Base-by-base conservation (phyloP, 2,113 vertebrate genomes). In the Hymenochirus boettgeri region DNA sequence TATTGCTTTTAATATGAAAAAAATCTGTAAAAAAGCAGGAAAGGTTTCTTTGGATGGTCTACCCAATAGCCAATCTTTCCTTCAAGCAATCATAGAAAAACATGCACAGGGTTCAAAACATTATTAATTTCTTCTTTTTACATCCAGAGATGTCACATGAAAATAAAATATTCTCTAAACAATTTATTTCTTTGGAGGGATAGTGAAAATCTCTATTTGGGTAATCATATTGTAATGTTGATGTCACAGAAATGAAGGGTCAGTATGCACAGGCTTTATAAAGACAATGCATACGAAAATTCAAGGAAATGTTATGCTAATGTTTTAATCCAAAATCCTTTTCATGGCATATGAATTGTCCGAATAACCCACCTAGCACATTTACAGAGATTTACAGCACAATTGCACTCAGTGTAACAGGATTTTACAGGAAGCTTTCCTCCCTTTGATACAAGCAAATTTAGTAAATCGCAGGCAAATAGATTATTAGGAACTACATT, bases 81-180 rank as follows among this genome's bases (percentile, higher is more conserved):
- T 57, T 64, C 55, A 63, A 39, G 61, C 48, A 72, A 42, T 70
- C 42, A 74, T 74, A 77, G n/a, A 72, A 81, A 86, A 86, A 77
- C 72, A 84, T 78, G 73, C 70, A 74, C 77, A 71, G 72, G 17
- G 57, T 87, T 89, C 84, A 80, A 93, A 90, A 92, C 62, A 79
- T 67, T 75, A 75, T 93, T 90, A 88, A 91, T 89, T 86, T 53
- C 73, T 67, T 71, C 73, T 80, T 85, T 84, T 18, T 86, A 93
- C 85, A 95, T 83, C 67, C 78, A 79, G 76, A 73, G 80, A 81
- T 72, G 73, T 86, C 76, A 82, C 64, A 81, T 81, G 70, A 87
- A 81, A 90, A 90, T 86, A n/a, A 86, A 87, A 86, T 86, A 83
- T 87, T 75, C 69, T 82, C 39, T 70, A 71, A 51, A 67, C 54